A percentile compares a stretch with the other conserved stretches of the same genome.
Conservation (phyloP, 1,140 invertebrate species). For the Ostrea edulis region DNA sequence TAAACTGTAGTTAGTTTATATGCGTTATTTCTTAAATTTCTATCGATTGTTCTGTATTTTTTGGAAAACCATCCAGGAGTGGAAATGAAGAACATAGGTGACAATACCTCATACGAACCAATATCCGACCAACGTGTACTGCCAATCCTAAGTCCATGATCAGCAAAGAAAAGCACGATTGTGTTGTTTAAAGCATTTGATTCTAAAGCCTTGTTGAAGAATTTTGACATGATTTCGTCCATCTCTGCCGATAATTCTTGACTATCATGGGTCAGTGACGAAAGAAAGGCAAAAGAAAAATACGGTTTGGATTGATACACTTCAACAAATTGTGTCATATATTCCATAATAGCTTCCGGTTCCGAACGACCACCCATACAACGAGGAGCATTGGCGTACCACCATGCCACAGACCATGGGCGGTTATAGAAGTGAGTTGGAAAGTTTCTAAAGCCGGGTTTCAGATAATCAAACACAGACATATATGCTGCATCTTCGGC, state of each 20-base stretch:
- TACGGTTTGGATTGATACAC: slow-evolving; percentile 65
- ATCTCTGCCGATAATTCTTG: slow-evolving; percentile 68
- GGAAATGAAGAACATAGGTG: slow-evolving; percentile 90
- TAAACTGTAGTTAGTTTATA: slow-evolving; percentile 79
- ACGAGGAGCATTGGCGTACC: slow-evolving; percentile 73
- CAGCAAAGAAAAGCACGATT: slow-evolving; percentile 89
- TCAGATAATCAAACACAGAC: slow-evolving; percentile 80
- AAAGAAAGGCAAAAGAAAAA: slow-evolving; percentile 78
- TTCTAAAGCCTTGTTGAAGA: slow-evolving; percentile 71
- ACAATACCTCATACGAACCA: slow-evolving; percentile 92
- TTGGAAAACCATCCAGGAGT: slow-evolving; percentile 87
- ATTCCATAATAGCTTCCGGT: slow-evolving; percentile 75
- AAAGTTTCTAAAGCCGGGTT: slow-evolving; percentile 78
- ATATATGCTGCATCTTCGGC: slow-evolving; percentile 80
- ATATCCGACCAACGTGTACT: slow-evolving; percentile 87
- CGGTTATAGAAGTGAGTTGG: slow-evolving; percentile 80
- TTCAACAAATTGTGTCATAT: slow-evolving; percentile 69
- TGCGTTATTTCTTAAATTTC: slow-evolving; percentile 86
- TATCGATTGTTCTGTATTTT: slow-evolving; percentile 83
- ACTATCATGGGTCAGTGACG: slow-evolving; percentile 77
- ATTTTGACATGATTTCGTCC: slow-evolving; percentile 70
- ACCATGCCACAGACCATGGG: slow-evolving; percentile 71
- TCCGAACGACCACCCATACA: slow-evolving; percentile 72
- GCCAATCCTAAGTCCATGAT: slow-evolving; percentile 95
- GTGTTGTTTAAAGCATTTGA: slow-evolving; percentile 80